A percentile compares a stretch with the other conserved stretches of the same genome.
Conservation (phyloP, 2,888 invertebrate genomes). For the Rhagophthalmus giganteus region DNA sequence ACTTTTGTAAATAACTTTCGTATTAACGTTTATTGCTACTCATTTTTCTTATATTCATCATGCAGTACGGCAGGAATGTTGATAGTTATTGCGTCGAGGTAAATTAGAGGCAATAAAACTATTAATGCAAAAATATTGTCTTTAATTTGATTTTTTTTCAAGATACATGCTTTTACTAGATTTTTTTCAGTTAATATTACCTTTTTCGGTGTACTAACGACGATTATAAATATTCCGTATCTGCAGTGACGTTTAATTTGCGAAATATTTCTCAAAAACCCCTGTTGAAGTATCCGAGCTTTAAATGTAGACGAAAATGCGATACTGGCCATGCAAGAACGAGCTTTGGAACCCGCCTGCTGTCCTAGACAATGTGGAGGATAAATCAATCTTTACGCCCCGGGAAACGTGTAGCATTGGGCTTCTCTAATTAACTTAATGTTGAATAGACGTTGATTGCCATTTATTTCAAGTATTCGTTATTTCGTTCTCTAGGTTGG, state of each 20-base stretch:
- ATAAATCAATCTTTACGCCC: conserved; percentile 47
- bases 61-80: too few species aligned
- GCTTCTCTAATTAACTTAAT: conserved; percentile 45
- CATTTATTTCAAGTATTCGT: conserved; percentile 37
- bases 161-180: too few species aligned
- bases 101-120: too few species aligned
- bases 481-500: conserved; percentile 25
- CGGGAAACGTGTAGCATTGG: conserved; percentile 35
- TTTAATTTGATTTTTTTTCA: too few species aligned
- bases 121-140: too few species aligned
- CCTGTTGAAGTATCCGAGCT: conserved; percentile 1
- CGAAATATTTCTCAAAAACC: conserved; percentile 2
- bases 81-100: too few species aligned
- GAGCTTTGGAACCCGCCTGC: conserved; percentile 33
- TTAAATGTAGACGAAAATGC: conserved; percentile 17
- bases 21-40: too few species aligned
- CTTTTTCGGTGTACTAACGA: too few species aligned
- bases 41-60: too few species aligned
- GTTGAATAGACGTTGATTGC: conserved; percentile 39
- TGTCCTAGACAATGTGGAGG: conserved; percentile 43
- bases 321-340: conserved; percentile 26
- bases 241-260: neutral
- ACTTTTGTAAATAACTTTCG: too few species aligned
- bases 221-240: neutral
- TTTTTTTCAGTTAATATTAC: too few species aligned